Evolutionary conservation across 2,888 invertebrate species (phyloP).

Genomic region (Clostera curtula): DNA sequence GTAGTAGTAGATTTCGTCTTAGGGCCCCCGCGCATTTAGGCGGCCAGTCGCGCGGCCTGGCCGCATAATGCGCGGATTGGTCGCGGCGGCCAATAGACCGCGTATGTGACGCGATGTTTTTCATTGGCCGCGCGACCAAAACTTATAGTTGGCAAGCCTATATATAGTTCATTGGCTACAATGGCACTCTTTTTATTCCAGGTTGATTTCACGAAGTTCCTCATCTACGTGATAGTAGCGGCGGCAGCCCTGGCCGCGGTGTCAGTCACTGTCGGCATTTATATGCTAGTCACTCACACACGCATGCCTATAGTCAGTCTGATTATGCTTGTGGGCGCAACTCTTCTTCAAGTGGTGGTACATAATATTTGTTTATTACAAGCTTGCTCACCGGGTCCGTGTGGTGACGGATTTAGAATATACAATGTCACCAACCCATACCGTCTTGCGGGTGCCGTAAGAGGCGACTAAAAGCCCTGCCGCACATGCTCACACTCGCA

Average conservation of each 20-base stretch:
- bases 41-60: no score
- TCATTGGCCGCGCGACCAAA: background rate
- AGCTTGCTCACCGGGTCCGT: no score
- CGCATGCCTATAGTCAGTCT: conserved; percentile 20
- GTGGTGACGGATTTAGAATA: no score
- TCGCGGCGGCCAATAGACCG: no score
- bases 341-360: conserved; percentile 27
- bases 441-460: no score
- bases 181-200: conserved; percentile 17
- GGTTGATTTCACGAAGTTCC: conserved; percentile 41
- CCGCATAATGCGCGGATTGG: no score
- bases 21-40: no score
- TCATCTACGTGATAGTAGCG: conserved; percentile 30
- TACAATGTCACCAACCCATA: no score
- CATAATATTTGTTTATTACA: background rate
- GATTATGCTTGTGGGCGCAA: conserved; percentile 16
- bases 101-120: no score
- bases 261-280: conserved; percentile 8
- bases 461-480: no score
- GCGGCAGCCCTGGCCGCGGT: conserved; percentile 18
- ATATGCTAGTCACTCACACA: conserved; percentile 10
- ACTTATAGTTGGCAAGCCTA: background rate
- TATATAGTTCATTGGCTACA: background rate
- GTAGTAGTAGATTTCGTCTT: no score
- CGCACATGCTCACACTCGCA: no score